Conservation (phyloP, 2,797 vertebrate species). For the Anguilla pacifica region DNA sequence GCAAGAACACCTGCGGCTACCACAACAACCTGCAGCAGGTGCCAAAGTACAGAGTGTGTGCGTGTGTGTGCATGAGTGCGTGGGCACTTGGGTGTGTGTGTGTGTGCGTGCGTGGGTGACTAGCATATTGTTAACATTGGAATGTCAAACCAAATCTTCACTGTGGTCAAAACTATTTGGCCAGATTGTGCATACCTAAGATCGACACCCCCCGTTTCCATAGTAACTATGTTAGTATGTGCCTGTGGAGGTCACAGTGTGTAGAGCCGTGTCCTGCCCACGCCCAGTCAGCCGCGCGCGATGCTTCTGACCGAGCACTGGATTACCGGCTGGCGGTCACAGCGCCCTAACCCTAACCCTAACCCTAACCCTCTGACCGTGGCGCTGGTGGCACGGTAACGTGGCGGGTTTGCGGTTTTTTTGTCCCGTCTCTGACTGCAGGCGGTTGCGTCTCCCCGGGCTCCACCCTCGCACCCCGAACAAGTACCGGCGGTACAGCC, state of each 20-base stretch:
- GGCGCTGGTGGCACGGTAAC: background rate
- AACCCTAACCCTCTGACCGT: background rate
- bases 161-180: background rate
- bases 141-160: background rate
- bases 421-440: slow-evolving; percentile 39
- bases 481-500: slow-evolving; percentile 83
- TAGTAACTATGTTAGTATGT: too few relatives aligned
- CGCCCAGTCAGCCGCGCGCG: background rate
- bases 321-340: too few relatives aligned
- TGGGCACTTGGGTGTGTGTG: too few relatives aligned
- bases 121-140: background rate
- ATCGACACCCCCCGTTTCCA: too few relatives aligned
- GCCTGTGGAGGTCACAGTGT: too few relatives aligned
- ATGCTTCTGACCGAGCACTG: too few relatives aligned
- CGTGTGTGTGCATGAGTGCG: too few relatives aligned
- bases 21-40: too few relatives aligned
- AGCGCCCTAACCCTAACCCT: background rate
- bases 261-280: background rate
- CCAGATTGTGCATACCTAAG: background rate
- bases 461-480: slow-evolving; percentile 83
- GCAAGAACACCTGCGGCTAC: too few relatives aligned
- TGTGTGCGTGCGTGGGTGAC: too few relatives aligned
- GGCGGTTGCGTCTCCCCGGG: slow-evolving; percentile 71
- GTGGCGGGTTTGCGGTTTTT: background rate
- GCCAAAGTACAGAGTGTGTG: too few relatives aligned